Conservation (phyloP, 1,140 invertebrate genomes). For the Eumaeus atala region DNA sequence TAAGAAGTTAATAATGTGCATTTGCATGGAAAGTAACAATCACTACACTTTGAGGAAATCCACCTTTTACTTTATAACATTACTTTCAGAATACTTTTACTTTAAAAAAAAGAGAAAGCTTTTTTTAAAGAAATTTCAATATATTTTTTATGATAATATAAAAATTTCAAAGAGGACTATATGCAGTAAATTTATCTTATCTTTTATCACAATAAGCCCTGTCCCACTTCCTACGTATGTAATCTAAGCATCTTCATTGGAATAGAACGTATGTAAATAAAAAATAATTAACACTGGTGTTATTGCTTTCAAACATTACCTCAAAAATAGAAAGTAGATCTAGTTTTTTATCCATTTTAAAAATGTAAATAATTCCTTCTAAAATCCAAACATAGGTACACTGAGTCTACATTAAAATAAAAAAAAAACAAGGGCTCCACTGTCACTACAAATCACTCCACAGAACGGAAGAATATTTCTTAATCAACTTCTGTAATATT, state of each 20-base stretch:
- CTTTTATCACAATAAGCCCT: constrained; percentile 2
- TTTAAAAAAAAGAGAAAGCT: constrained; percentile 38
- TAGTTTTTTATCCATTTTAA: constrained; percentile 69
- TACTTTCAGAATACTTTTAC: constrained; percentile 44
- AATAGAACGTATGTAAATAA: neutral
- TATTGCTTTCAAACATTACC: constrained; percentile 40
- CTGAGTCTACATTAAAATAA: constrained; percentile 26
- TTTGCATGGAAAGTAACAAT: too few species aligned
- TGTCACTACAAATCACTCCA: constrained; percentile 11
- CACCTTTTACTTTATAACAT: constrained; percentile 38
- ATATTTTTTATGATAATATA: neutral
- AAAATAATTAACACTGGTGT: constrained; percentile 11
- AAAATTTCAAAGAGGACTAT: too few species aligned
- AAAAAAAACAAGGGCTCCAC: constrained; percentile 5
- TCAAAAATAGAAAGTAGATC: constrained; percentile 69
- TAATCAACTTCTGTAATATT: constrained; percentile 10
- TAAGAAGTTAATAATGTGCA: too few species aligned
- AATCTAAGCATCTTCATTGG: neutral
- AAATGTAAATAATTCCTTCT: constrained; percentile 24
- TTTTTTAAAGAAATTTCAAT: neutral
- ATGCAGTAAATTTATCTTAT: neutral
- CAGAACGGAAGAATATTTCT: constrained; percentile 14
- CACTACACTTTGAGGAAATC: constrained; percentile 23
- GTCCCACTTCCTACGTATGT: neutral
- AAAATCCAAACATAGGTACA: constrained; percentile 52